Evolutionary conservation across 1,140 invertebrate species (phyloP).

Genomic region (Probaryconus sp.): DNA sequence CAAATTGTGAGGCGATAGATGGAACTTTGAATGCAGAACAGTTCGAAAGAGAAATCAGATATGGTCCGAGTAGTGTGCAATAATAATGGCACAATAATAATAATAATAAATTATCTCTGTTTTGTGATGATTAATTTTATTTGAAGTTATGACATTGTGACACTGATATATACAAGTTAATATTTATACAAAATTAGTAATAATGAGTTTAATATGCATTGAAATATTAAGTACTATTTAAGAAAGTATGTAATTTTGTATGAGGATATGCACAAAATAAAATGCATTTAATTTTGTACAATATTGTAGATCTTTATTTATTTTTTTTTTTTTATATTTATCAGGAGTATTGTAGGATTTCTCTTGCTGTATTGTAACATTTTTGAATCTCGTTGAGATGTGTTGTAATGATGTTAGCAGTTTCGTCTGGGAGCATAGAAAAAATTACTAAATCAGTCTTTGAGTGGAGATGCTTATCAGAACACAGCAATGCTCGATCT

Average conservation of each 20-base stretch:
- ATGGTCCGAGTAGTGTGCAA: constrained; percentile 78
- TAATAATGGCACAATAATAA: constrained; percentile 30
- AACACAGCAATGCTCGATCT: constrained; percentile 68
- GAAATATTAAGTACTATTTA: constrained; percentile 31
- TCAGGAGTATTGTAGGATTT: constrained; percentile 24
- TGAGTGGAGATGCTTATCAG: constrained; percentile 67
- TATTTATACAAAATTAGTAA: constrained; percentile 29
- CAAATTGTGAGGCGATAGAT: constrained; percentile 93
- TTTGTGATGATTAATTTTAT: constrained; percentile 13
- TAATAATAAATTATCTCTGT: constrained; percentile 19
- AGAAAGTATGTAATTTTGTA: not conserved
- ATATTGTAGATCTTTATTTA: not conserved
- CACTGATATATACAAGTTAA: constrained; percentile 20
- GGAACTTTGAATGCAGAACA: constrained; percentile 97
- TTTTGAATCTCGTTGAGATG: constrained; percentile 63
- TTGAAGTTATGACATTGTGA: not conserved
- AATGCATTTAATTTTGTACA: not conserved
- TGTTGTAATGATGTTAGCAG: constrained; percentile 25
- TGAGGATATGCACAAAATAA: not conserved
- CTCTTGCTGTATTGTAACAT: constrained; percentile 57
- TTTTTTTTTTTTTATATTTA: not conserved
- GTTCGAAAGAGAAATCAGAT: constrained; percentile 91
- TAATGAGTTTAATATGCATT: constrained; percentile 28
- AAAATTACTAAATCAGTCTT: constrained; percentile 80
- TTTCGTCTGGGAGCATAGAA: constrained; percentile 76